Conservation (phyloP, 2,797 vertebrate genomes). For the Enteromius argenteus region DNA sequence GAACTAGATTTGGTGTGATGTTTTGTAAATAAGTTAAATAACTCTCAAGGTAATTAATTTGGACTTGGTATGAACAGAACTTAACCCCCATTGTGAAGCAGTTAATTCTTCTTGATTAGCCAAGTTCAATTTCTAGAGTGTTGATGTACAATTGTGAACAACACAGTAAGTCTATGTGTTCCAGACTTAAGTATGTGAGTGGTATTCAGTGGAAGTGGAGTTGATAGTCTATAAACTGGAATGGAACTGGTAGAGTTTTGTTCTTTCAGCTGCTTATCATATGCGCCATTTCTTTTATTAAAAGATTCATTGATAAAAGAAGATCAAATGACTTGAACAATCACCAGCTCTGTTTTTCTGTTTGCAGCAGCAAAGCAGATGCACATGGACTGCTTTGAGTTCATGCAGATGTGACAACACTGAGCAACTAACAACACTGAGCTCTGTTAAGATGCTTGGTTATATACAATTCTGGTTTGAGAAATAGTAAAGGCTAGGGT, state of each 20-base stretch:
- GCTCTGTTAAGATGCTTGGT: constrained; percentile 3
- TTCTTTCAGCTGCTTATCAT: background rate
- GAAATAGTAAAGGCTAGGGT: constrained; percentile 2
- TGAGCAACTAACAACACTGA: constrained; percentile 3
- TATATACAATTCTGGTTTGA: constrained; percentile 9
- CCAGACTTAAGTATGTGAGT: background rate
- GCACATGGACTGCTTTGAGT: background rate
- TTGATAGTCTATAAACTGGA: background rate
- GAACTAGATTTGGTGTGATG: background rate
- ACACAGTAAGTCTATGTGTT: too few species aligned
- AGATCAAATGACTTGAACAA: constrained; percentile 1
- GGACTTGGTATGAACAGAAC: background rate
- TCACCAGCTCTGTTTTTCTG: background rate
- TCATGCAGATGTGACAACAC: constrained; percentile 30
- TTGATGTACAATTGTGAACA: background rate
- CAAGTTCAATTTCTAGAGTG: background rate
- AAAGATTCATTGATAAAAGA: background rate
- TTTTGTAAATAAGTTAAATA: background rate
- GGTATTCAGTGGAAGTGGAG: background rate
- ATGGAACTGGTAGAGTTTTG: background rate
- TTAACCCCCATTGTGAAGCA: background rate
- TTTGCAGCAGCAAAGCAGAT: constrained; percentile 5
- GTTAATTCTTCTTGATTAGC: constrained; percentile 2
- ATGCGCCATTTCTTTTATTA: background rate
- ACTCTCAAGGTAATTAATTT: background rate